Conservation (phyloP, 2,113 vertebrate genomes). For the Sorex araneus region DNA sequence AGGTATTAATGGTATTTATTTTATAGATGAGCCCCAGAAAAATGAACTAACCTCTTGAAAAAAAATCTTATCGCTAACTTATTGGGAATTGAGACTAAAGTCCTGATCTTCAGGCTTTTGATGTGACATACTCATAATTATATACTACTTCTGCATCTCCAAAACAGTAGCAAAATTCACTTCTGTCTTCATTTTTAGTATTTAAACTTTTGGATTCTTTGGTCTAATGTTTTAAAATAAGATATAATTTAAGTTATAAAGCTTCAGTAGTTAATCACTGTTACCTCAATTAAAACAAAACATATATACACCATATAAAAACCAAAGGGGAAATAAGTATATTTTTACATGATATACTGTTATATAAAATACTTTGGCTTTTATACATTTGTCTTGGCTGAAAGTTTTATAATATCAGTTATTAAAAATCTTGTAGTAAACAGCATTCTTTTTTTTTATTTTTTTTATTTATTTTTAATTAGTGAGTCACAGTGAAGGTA, state of each 20-base stretch:
- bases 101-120: not conserved
- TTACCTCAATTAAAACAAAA: no score
- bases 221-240: constrained; percentile 42
- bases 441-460: not conserved
- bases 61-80: constrained; percentile 30
- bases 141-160: not conserved
- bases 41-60: constrained; percentile 35
- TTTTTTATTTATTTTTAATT: no score
- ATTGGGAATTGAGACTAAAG: not conserved
- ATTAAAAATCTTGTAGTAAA: constrained; percentile 60
- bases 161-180: not conserved
- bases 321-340: not conserved
- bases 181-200: constrained; percentile 44
- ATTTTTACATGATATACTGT: not conserved
- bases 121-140: constrained; percentile 46
- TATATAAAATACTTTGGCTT: constrained; percentile 21
- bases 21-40: constrained; percentile 57
- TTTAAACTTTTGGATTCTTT: constrained; percentile 25
- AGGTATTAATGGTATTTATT: constrained; percentile 54
- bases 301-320: no score
- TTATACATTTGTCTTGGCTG: constrained; percentile 11
- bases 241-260: constrained; percentile 46
- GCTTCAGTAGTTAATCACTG: constrained; percentile 26
- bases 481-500: no score
- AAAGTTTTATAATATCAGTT: constrained; percentile 42